Evolutionary conservation across 2,888 invertebrate species (phyloP), one percentile per base, ranked within the genome.

Genomic region (Drosophila diplacantha): DNA sequence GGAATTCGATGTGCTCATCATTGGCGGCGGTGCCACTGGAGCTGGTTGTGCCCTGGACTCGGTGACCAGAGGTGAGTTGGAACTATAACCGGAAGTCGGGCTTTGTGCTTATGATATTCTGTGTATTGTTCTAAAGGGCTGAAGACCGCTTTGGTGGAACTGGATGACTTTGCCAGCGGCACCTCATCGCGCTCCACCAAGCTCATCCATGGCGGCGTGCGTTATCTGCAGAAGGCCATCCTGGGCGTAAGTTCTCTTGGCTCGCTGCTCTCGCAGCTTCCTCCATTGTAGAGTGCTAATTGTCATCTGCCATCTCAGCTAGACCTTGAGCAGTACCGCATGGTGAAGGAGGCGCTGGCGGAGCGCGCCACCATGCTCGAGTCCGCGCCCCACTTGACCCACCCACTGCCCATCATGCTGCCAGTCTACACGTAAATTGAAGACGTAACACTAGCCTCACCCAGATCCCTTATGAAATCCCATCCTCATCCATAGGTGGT

Each of bases 21-120:
- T 99, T 74, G 99, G 99, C 1, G 98, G 98, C 1, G 99, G 99
- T 41, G 99, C 99, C 34, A 99, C 99, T 0, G 99, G 99, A 2
- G 93, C 95, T 34, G 99, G 99, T 3, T 98, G 98, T 85, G 98
- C 99, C 0, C 90, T 99, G 12, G 99, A 99, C 89, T 92, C 99
- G 4, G 92, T 93, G 53, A 97, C 97, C 5, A 91, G 99, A 92
- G 99, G 77, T 83, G 26, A 5, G 35, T 44, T 2, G 2, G 0
- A n/a, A 16, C 2, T 4, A 9, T 16, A 35, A 3, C 9, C 16
- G 4, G 2, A 9, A 16, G 34, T 1, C 8, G 9, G 16, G 16
- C 1, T 0, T 7, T 29, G 18, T 12, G 8, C 16, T 44, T 3
- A 29, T 5, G 3, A 14, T 18, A 29, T 14, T 20, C 14, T 31